These are phyloP conservation scores for Chymomyza costata DNA, from an alignment of 1,140 invertebrate genomes.

Conservation along the genomic window DNA sequence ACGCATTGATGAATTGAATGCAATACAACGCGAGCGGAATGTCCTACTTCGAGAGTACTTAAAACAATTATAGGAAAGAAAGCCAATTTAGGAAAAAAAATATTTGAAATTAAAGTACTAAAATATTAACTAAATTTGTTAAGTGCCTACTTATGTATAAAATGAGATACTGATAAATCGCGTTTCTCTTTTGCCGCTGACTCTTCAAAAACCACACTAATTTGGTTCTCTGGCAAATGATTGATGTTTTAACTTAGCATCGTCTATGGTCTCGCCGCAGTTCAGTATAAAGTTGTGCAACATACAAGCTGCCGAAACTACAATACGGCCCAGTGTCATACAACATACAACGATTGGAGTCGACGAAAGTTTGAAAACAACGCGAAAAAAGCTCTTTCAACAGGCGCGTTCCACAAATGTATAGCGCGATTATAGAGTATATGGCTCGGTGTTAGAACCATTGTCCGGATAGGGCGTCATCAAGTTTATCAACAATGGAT, in stretches of 20 bases:
- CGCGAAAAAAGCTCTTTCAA: conserved; percentile 19
- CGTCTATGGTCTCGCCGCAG: conserved; percentile 24
- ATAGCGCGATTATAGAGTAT: conserved; percentile 23
- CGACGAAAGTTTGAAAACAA: conserved; percentile 30
- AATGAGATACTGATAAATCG: conserved; percentile 9
- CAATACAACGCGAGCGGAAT: conserved; percentile 34
- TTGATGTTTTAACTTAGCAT: conserved; percentile 21
- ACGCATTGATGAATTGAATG: conserved; percentile 36
- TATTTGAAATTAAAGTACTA: too few species aligned
- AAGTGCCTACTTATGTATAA: conserved; percentile 15
- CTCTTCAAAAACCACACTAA: conserved; percentile 14
- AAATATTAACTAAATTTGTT: too few species aligned
- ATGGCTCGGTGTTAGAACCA: conserved; percentile 20
- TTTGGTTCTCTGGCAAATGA: conserved; percentile 13
- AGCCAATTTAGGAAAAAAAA: too few species aligned
- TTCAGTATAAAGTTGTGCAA: conserved; percentile 40
- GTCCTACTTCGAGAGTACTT: conserved; percentile 32
- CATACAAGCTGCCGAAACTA: conserved; percentile 31
- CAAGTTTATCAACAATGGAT: conserved; percentile 31
- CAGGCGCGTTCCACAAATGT: conserved; percentile 24
- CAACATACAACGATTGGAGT: conserved; percentile 18
- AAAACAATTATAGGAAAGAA: conserved; percentile 16
- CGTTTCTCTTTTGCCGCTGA: conserved; percentile 33
- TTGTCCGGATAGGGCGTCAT: conserved; percentile 28
- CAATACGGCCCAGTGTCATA: conserved; percentile 17